Percentiles rank a stretch among this genome's conserved stretches.
These are phyloP conservation scores for Abrostola triplasia DNA, from an alignment of 2,888 invertebrate species.

Conservation along the genomic window DNA sequence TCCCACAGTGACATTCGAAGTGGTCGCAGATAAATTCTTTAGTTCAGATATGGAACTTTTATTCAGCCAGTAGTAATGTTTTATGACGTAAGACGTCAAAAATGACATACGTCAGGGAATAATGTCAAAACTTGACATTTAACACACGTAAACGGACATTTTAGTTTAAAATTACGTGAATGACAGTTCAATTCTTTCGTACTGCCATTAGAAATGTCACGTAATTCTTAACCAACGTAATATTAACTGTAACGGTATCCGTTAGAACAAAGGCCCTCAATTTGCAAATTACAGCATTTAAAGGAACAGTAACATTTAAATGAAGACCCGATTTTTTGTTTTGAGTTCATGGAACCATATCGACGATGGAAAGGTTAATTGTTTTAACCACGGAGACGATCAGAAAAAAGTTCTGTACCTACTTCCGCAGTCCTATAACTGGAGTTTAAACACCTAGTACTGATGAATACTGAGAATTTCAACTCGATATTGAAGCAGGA, in stretches of 20 bases:
- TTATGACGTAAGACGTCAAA: too few species aligned
- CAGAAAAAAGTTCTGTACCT: conserved; percentile 28
- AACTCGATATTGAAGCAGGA: neutral
- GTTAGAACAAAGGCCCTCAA: conserved; percentile 44
- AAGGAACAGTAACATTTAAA: conserved; percentile 38
- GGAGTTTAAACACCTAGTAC: conserved; percentile 13
- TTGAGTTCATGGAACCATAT: conserved; percentile 52
- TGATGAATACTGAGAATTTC: neutral
- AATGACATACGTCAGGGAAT: too few species aligned
- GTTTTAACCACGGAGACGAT: conserved; percentile 31
- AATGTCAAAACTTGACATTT: too few species aligned
- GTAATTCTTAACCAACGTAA: conserved; percentile 17
- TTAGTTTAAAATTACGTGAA: too few species aligned
- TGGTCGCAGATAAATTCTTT: conserved; percentile 16
- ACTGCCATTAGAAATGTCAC: conserved; percentile 12
- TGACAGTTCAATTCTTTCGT: conserved; percentile 9
- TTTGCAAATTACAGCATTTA: conserved; percentile 50
- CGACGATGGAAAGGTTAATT: conserved; percentile 47
- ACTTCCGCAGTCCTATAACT: conserved; percentile 31
- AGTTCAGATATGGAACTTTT: conserved; percentile 6
- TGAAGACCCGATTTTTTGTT: conserved; percentile 37
- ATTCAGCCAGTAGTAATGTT: conserved; percentile 6
- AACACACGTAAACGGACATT: too few species aligned
- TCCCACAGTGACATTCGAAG: conserved; percentile 34
- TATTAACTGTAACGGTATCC: conserved; percentile 40